Evolutionary conservation across 1,140 invertebrate genomes (phyloP).

Genomic region (Drosophila sulfurigaster): DNA sequence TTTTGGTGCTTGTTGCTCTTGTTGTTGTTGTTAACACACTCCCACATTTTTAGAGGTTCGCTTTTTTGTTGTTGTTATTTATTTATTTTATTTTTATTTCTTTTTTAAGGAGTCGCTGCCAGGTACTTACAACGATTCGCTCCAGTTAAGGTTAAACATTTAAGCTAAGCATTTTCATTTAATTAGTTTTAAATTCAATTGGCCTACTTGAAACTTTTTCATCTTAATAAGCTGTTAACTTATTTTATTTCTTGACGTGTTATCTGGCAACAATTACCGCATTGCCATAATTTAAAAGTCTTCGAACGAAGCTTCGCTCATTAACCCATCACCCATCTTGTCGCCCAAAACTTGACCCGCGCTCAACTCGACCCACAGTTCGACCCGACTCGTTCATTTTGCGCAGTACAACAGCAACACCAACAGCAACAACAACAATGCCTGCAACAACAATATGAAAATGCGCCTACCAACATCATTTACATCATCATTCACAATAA

Average conservation of each 20-base stretch:
- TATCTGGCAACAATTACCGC: slow-evolving; percentile 34
- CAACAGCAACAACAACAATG: slow-evolving; percentile 12
- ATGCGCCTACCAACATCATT: slow-evolving; percentile 76
- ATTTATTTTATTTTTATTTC: slow-evolving; percentile 16
- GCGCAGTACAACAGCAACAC: slow-evolving; percentile 19
- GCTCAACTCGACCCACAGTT: slow-evolving; percentile 57
- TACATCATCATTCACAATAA: slow-evolving; percentile 84
- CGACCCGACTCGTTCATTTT: slow-evolving; percentile 37
- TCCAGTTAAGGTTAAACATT: background rate
- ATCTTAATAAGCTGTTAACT: background rate
- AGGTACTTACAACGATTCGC: slow-evolving; percentile 13
- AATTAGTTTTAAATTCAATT: slow-evolving; percentile 1
- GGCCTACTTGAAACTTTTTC: slow-evolving; percentile 3
- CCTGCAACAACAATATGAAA: slow-evolving; percentile 43
- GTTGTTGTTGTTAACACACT: slow-evolving; percentile 79
- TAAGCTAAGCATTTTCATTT: background rate
- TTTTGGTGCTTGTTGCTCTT: slow-evolving; percentile 56
- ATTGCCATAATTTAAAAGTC: slow-evolving; percentile 23
- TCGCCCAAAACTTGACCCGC: slow-evolving; percentile 71
- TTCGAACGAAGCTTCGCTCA: slow-evolving; percentile 60
- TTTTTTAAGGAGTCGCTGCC: slow-evolving; percentile 24
- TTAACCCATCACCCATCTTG: slow-evolving; percentile 68
- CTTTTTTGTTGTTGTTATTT: slow-evolving; percentile 22
- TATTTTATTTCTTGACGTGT: slow-evolving; percentile 10
- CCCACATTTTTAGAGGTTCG: slow-evolving; percentile 60